phyloP scores from a whole-genome alignment of 2,113 vertebrate species.

The Syrrhaptes paradoxus region DNA sequence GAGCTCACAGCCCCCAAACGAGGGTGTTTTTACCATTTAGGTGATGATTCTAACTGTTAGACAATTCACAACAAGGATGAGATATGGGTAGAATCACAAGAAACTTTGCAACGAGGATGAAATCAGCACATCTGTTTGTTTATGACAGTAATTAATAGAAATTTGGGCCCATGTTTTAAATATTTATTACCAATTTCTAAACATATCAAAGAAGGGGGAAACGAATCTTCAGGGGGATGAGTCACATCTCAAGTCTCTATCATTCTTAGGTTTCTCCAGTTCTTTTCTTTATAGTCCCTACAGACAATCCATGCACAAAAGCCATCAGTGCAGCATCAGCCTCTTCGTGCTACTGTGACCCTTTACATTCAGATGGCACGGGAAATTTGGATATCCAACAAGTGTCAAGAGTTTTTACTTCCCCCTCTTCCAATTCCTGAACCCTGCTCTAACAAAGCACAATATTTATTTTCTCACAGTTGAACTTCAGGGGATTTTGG shows the following conservation, averaged over 20 bases:
- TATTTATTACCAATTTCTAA: neutral
- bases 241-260: neutral
- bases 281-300: neutral
- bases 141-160: neutral
- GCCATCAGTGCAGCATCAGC: neutral
- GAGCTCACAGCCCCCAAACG: neutral
- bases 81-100: neutral
- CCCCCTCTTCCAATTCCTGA: neutral
- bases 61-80: neutral
- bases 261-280: neutral
- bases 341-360: neutral
- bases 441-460: neutral
- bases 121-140: neutral
- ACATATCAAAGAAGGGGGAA: neutral
- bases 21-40: neutral
- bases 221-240: neutral
- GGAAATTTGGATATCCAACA: neutral
- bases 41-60: neutral
- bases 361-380: neutral
- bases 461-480: neutral
- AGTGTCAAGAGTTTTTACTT: neutral
- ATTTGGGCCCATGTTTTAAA: neutral
- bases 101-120: neutral
- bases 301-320: neutral
- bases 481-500: neutral